Percentiles rank a stretch among this genome's conserved stretches.
phyloP scores from a whole-genome alignment of 2,888 invertebrate species.

The Calliopum simillimum region DNA sequence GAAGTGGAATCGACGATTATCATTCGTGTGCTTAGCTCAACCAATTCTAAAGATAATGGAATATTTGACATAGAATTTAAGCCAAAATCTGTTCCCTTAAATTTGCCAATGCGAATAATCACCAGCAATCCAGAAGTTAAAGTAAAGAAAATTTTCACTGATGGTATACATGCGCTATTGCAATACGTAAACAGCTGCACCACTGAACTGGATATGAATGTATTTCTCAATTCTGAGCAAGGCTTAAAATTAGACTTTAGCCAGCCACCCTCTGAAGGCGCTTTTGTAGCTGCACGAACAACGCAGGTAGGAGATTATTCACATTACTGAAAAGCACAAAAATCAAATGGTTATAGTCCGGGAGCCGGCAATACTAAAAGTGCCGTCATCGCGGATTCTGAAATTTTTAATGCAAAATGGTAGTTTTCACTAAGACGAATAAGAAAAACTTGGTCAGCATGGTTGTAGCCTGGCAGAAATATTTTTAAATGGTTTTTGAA shows the following conservation, averaged over 20 bases:
- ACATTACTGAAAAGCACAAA: too few relatives aligned
- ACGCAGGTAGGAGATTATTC: background rate
- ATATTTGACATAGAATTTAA: constrained; percentile 46
- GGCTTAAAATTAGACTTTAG: constrained; percentile 30
- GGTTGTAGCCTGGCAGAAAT: too few relatives aligned
- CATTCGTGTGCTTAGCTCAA: constrained; percentile 42
- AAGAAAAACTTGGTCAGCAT: too few relatives aligned
- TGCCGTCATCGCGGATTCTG: too few relatives aligned
- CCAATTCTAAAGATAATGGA: constrained; percentile 31
- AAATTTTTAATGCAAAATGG: too few relatives aligned
- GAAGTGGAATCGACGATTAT: constrained; percentile 47
- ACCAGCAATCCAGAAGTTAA: constrained; percentile 33
- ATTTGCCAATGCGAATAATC: constrained; percentile 41
- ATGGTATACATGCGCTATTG: constrained; percentile 46
- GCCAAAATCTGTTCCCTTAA: constrained; percentile 37
- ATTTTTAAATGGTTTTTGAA: too few relatives aligned
- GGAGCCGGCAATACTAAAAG: too few relatives aligned
- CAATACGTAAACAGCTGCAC: constrained; percentile 20
- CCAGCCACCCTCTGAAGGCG: constrained; percentile 41
- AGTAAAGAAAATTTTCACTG: constrained; percentile 44
- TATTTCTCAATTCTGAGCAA: constrained; percentile 39
- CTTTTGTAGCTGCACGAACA: constrained; percentile 47
- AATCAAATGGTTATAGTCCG: too few relatives aligned
- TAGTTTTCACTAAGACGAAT: too few relatives aligned
- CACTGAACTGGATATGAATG: constrained; percentile 30